Conservation (phyloP, 2,888 invertebrate genomes). For the Trimorus sp. region DNA sequence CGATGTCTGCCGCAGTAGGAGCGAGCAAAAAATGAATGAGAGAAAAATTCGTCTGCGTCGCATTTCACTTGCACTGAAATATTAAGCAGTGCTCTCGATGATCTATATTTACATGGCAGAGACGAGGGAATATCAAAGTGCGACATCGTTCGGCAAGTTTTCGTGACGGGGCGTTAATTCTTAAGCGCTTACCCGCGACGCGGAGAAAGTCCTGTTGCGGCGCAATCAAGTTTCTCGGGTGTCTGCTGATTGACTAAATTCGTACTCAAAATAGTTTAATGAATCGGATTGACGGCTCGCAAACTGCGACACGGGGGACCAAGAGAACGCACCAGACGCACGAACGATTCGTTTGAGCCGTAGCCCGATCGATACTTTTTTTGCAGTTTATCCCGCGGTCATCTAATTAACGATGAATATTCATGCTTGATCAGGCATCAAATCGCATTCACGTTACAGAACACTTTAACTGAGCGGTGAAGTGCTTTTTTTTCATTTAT, state of each 20-base stretch:
- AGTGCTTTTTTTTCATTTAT: too few species aligned
- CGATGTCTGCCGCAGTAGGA: too few species aligned
- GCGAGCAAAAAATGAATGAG: too few species aligned
- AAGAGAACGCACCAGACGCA: not conserved
- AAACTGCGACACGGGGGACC: constrained; percentile 28
- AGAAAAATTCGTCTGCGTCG: too few species aligned
- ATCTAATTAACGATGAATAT: not conserved
- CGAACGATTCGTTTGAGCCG: constrained; percentile 16
- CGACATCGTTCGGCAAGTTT: constrained; percentile 54
- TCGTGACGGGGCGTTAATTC: constrained; percentile 54
- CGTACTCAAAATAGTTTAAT: constrained; percentile 59
- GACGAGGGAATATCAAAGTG: constrained; percentile 47
- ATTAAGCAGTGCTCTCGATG: constrained; percentile 26
- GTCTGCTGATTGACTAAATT: constrained; percentile 62
- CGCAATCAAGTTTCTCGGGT: constrained; percentile 53
- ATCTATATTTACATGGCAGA: constrained; percentile 33
- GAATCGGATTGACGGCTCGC: constrained; percentile 52
- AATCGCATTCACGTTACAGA: too few species aligned
- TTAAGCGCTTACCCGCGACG: constrained; percentile 35
- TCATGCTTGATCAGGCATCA: too few species aligned
- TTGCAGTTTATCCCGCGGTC: not conserved
- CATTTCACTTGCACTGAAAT: constrained; percentile 11
- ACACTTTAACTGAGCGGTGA: too few species aligned
- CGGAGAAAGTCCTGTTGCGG: constrained; percentile 47
- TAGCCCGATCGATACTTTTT: too few species aligned